A percentile compares a stretch with the other conserved stretches of the same genome.
Evolutionary conservation across 1,140 invertebrate species (phyloP).

Genomic region (Lucilia cuprina): DNA sequence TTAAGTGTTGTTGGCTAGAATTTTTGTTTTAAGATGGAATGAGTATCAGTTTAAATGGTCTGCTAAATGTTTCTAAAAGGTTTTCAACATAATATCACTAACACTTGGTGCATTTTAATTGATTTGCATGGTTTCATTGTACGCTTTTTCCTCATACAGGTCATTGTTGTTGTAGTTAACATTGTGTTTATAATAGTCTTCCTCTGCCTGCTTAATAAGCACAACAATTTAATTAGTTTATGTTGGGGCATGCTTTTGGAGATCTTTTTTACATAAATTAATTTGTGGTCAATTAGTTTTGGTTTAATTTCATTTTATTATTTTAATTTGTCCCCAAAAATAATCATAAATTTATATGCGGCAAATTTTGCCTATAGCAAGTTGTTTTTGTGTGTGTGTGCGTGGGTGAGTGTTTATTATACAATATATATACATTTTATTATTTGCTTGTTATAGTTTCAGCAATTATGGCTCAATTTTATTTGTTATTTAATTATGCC

Average conservation of each 20-base stretch:
- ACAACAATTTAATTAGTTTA: not conserved
- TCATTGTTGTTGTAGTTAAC: too few species aligned
- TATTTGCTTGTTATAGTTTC: not conserved
- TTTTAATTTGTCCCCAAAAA: slow-evolving; percentile 13
- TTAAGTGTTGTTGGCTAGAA: not conserved
- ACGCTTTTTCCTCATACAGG: not conserved
- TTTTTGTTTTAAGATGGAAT: not conserved
- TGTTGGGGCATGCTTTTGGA: not conserved
- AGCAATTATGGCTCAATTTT: not conserved
- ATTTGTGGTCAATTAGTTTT: slow-evolving; percentile 24
- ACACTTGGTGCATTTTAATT: slow-evolving; percentile 8
- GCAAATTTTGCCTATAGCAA: not conserved
- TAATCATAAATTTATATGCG: not conserved
- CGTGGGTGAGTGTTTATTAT: not conserved
- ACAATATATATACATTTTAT: not conserved
- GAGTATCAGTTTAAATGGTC: not conserved
- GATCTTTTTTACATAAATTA: not conserved
- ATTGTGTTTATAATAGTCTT: not conserved
- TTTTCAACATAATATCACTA: not conserved
- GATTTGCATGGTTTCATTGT: not conserved
- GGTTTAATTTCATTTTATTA: slow-evolving; percentile 5
- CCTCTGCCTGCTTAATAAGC: not conserved
- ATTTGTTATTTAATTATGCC: not conserved
- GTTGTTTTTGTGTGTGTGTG: too few species aligned
- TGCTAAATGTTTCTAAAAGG: not conserved